Evolutionary conservation across 2,797 vertebrate genomes (phyloP), one percentile per base, ranked within the genome.

Genomic region (Myotis pilosus): DNA sequence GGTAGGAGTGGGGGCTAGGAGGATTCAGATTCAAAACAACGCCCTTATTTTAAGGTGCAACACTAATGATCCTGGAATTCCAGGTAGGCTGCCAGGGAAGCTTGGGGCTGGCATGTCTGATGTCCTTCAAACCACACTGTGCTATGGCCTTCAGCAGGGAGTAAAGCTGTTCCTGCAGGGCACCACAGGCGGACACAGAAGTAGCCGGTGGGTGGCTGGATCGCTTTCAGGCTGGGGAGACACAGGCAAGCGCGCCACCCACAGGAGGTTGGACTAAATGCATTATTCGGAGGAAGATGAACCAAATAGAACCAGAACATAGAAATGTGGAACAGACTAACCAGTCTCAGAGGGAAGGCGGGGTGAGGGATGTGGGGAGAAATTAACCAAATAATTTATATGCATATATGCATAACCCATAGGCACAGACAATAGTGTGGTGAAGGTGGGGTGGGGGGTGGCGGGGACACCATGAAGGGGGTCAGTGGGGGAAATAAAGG

Each of bases 31-130:
- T 89, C 93, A 92, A 96, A 95, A 96, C 82, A 95, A 78, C 76
- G 38, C 88, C 78, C 89, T 96, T 96, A 92, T 96, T 97, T 95
- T 92, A 92, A 90, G 94, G 64, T 95, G 94, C 90, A 89, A 64
- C 89, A 30, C 76, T 96, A 96, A 95, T 90, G 82, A 90, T 93
- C 28, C 66, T 90, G 88, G 75, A 68, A 92, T 75, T 92, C 87
- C 90, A 92, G 82, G 88, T 76, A 87, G 82, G 47, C 38, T 96
- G 94, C 87, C 81, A 79, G 78, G 51, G 22, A 47, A 88, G 64
- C 28, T 89, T 95, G 91, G 78, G 92, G 84, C 89, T 89, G 89
- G 62, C 82, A 84, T 71, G 41, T 11, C 28, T n/a, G 38, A 38
- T 85, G 79, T 74, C 78, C 90, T 92, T 94, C 74, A 87, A 95